Percentiles rank a stretch among this genome's conserved stretches.
These are phyloP conservation scores for Lanius ludovicianus DNA, from an alignment of 2,113 vertebrate genomes.

Conservation along the genomic window DNA sequence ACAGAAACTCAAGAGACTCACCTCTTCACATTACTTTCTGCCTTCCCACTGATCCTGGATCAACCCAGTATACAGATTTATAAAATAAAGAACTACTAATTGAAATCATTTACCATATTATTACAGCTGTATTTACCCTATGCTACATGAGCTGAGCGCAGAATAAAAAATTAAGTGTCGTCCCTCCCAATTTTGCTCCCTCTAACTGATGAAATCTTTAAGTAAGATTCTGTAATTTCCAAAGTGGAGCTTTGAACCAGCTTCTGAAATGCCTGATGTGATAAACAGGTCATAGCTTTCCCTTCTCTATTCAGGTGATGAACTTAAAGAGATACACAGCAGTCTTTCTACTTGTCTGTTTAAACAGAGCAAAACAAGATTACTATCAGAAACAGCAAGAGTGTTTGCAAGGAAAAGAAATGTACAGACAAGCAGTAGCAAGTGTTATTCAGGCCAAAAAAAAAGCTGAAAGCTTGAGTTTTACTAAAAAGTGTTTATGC, in stretches of 20 bases:
- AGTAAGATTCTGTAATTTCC: not conserved
- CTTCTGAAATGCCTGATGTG: not conserved
- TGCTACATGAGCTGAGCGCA: not conserved
- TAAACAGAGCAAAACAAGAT: not conserved
- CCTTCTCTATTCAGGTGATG: not conserved
- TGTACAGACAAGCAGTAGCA: not conserved
- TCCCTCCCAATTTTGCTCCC: not conserved
- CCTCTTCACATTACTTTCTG: not conserved
- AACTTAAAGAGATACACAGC: not conserved
- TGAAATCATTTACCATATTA: not conserved
- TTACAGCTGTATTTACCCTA: not conserved
- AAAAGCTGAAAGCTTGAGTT: not conserved
- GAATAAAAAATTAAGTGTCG: not conserved
- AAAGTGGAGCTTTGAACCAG: not conserved
- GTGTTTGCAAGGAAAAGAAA: not conserved
- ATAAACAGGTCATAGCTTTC: not conserved
- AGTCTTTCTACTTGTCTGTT: not conserved
- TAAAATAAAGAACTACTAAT: not conserved
- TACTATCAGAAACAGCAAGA: not conserved
- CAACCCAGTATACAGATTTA: not conserved
- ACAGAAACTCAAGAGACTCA: not conserved
- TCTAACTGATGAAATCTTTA: not conserved
- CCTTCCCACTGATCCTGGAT: not conserved
- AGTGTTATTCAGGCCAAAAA: not conserved
- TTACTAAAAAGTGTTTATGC: not conserved